Percentiles rank a stretch among this genome's conserved stretches.
Conservation (phyloP, 2,113 vertebrate species). For the Saccopteryx bilineata region DNA sequence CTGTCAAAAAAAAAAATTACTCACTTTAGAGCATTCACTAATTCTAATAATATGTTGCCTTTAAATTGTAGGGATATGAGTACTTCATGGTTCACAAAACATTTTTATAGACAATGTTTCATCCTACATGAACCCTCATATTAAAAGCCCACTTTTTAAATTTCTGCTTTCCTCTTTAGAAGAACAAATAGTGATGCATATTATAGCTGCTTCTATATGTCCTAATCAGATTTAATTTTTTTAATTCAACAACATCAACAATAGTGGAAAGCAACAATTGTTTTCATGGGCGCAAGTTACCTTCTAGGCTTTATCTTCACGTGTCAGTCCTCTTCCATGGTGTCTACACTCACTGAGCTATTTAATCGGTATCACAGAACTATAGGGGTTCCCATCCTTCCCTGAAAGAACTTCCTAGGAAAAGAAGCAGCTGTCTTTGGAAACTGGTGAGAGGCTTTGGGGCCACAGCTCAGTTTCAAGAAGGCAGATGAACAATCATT, state of each 20-base stretch:
- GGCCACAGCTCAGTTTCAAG: not conserved
- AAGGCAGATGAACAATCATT: not conserved
- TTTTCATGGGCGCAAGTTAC: not conserved
- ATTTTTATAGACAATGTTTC: not conserved
- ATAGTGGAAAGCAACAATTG: not conserved
- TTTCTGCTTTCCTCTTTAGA: slow-evolving; percentile 29
- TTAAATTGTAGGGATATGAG: not conserved
- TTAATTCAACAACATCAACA: not conserved
- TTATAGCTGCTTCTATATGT: not conserved
- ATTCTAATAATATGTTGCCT: not conserved
- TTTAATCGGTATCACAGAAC: not conserved
- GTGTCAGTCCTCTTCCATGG: not conserved
- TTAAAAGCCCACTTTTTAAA: not conserved
- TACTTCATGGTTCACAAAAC: not conserved
- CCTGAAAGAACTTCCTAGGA: not conserved
- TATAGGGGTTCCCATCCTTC: not conserved
- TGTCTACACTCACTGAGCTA: not conserved
- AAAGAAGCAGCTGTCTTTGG: not conserved
- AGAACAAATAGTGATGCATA: not conserved
- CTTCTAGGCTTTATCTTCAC: not conserved
- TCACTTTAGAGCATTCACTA: not conserved
- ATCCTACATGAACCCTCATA: not conserved
- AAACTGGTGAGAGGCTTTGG: not conserved
- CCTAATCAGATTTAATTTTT: slow-evolving; percentile 14
- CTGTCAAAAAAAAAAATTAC: not conserved